phyloP scores from a whole-genome alignment of 2,797 vertebrate genomes.

The Centropyge bicolor region DNA sequence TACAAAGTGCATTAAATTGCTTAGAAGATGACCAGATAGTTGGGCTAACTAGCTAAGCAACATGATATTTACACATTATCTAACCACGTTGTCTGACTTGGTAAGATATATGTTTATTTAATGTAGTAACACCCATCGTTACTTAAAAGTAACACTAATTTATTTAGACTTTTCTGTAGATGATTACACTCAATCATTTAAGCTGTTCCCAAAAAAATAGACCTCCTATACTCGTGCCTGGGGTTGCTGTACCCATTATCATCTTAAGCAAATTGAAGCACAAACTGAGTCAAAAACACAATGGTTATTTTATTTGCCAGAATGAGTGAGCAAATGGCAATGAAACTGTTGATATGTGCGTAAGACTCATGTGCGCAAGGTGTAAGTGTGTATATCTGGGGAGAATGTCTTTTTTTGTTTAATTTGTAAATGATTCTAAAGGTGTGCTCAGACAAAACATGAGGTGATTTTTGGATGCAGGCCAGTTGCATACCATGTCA shows the following conservation, averaged over 20 bases:
- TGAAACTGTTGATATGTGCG: constrained; percentile 2
- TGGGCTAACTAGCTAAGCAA: neutral
- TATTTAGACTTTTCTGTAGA: neutral
- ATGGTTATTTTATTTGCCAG: neutral
- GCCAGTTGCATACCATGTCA: neutral
- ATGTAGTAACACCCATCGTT: neutral
- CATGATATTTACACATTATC: neutral
- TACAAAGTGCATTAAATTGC: neutral
- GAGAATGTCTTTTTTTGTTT: neutral
- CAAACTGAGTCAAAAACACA: neutral
- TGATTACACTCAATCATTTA: neutral
- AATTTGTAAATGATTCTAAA: neutral
- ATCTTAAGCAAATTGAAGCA: neutral
- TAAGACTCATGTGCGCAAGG: constrained; percentile 2
- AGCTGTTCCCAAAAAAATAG: neutral
- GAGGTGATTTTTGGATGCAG: neutral
- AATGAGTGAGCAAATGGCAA: neutral
- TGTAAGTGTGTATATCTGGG: neutral
- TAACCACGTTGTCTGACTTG: neutral
- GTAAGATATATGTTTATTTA: neutral
- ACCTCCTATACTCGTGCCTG: neutral
- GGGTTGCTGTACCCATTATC: neutral
- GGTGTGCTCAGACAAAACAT: constrained; percentile 24
- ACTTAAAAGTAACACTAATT: neutral
- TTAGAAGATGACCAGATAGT: neutral